A percentile compares a stretch with the other conserved stretches of the same genome.
Conservation (phyloP, 2,797 vertebrate species). For the Loriculus beryllinus region DNA sequence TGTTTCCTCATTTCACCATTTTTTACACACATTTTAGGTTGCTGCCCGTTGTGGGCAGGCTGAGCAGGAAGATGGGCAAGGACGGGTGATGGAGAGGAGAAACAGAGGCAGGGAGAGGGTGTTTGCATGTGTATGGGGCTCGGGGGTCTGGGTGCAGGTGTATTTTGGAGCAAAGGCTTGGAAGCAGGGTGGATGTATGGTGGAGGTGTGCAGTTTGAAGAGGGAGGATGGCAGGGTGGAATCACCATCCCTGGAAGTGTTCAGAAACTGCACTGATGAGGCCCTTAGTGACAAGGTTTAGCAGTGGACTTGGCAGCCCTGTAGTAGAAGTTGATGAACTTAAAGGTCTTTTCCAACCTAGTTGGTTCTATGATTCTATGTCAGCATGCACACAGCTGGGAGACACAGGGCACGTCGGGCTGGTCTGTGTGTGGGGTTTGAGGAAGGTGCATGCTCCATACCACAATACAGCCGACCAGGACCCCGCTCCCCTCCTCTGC, state of each 20-base stretch:
- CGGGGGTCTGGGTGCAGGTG: not conserved
- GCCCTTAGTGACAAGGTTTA: not conserved
- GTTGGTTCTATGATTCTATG: not conserved
- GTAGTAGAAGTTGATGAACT: not conserved
- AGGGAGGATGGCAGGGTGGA: not conserved
- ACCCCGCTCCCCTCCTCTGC: not conserved
- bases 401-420: fast-evolving
- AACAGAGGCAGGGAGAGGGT: not conserved
- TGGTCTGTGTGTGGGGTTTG: not conserved
- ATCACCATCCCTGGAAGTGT: not conserved
- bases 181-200: not conserved
- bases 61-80: fast-evolving
- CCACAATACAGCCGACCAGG: not conserved
- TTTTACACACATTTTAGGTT: not conserved
- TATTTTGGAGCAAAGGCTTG: not conserved
- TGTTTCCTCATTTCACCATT: slow-evolving; percentile 13
- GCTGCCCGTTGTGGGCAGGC: not conserved
- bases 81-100: not conserved
- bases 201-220: not conserved
- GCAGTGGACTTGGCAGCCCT: not conserved
- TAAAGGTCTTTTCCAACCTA: not conserved
- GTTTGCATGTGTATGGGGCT: not conserved
- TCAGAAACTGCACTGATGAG: not conserved
- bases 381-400: not conserved
- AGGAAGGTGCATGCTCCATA: not conserved